These are phyloP conservation scores for Galerucella nymphaeae DNA, from an alignment of 2,888 invertebrate species.

Conservation along the genomic window DNA sequence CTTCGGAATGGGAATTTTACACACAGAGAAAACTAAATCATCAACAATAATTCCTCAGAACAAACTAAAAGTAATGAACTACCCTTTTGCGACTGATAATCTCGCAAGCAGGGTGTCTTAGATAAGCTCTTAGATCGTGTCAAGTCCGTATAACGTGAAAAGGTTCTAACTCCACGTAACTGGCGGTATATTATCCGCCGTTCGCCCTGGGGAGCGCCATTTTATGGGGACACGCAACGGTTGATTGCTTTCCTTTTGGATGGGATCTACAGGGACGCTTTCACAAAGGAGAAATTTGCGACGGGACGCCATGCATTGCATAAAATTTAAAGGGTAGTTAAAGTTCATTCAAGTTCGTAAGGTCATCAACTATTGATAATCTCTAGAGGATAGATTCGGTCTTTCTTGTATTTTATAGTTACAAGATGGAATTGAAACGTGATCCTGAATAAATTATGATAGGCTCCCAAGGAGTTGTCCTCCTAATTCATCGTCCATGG, in stretches of 20 bases:
- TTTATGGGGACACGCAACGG: conserved; percentile 65
- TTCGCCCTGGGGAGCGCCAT: conserved; percentile 50
- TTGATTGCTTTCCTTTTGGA: conserved; percentile 61
- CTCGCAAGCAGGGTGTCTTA: conserved; percentile 13
- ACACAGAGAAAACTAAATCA: neutral
- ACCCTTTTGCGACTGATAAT: conserved; percentile 19
- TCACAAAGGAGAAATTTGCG: conserved; percentile 7
- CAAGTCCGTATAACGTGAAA: conserved; percentile 39
- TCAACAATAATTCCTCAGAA: no score
- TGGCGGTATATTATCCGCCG: conserved; percentile 49
- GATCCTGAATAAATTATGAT: neutral
- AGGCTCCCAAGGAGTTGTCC: no score
- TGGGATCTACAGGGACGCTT: conserved; percentile 24
- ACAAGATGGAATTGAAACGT: neutral
- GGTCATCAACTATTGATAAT: conserved; percentile 1
- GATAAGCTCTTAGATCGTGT: conserved; percentile 33
- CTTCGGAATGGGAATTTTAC: neutral
- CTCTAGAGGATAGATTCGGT: neutral
- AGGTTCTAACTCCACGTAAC: conserved; percentile 49
- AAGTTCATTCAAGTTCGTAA: conserved; percentile 5
- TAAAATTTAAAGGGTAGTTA: neutral
- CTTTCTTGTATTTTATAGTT: neutral
- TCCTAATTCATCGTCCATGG: no score
- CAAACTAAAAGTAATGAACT: conserved; percentile 24
- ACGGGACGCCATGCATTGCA: neutral